Percentiles rank a stretch among this genome's conserved stretches.
Conservation (phyloP, 2,888 invertebrate genomes). For the Mellilla xanthometata region DNA sequence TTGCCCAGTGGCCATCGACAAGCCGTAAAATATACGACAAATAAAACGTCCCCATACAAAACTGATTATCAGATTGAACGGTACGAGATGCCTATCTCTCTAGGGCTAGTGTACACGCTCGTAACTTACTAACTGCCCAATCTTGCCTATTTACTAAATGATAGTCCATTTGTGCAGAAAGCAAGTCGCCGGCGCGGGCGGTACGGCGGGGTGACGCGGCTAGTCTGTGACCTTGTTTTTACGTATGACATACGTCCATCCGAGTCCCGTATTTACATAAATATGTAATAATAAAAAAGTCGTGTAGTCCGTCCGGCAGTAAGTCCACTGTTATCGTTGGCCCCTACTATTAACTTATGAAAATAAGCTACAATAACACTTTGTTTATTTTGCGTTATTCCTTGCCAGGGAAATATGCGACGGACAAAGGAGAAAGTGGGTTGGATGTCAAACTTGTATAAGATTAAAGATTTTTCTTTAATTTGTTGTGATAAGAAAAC, state of each 20-base stretch:
- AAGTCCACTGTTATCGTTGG: constrained; percentile 33
- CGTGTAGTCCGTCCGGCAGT: constrained; percentile 35
- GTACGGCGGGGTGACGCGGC: constrained; percentile 11
- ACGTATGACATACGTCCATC: constrained; percentile 31
- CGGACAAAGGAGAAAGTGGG: constrained; percentile 53
- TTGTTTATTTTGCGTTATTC: constrained; percentile 78
- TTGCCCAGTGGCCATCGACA: constrained; percentile 5
- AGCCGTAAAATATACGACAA: constrained; percentile 9
- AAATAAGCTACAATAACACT: constrained; percentile 81
- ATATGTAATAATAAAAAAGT: constrained; percentile 46
- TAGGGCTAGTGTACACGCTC: constrained; percentile 9
- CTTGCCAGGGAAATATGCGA: constrained; percentile 68
- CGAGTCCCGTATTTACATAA: constrained; percentile 46
- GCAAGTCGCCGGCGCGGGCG: constrained; percentile 10
- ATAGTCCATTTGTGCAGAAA: constrained; percentile 8
- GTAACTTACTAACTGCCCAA: constrained; percentile 7
- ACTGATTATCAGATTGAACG: constrained; percentile 17
- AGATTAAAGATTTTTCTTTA: not conserved
- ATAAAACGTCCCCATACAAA: constrained; percentile 19
- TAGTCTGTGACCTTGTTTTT: constrained; percentile 24
- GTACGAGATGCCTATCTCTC: constrained; percentile 13
- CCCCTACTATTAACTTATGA: constrained; percentile 78
- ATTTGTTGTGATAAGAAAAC: no score
- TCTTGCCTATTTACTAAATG: constrained; percentile 10
- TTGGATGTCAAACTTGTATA: constrained; percentile 49